Conservation (phyloP, 1,140 invertebrate genomes). For the Saxidomus purpurata region DNA sequence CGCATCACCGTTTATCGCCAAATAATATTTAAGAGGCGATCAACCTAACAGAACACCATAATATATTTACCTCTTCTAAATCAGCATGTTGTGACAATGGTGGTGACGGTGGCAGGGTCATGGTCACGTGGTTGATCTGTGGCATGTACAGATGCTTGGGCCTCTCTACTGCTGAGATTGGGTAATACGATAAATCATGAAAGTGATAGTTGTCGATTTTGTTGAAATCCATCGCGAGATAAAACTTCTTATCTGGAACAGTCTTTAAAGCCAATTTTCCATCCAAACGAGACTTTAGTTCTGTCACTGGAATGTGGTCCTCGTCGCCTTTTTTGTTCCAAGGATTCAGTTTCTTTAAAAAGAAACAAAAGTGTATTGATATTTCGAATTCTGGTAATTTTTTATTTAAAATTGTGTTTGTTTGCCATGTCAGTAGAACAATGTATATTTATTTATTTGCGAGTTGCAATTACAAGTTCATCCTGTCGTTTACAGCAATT, state of each 20-base stretch:
- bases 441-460: not conserved
- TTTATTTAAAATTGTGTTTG: not conserved
- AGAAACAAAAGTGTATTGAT: not conserved
- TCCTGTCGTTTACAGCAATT: not conserved
- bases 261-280: constrained; percentile 80
- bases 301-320: constrained; percentile 89
- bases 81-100: constrained; percentile 91
- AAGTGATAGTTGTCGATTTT: constrained; percentile 75
- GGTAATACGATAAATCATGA: constrained; percentile 68
- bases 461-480: no score
- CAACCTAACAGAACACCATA: not conserved
- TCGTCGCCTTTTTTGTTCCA: constrained; percentile 88
- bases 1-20: no score
- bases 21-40: no score
- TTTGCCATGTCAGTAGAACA: not conserved
- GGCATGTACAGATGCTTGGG: constrained; percentile 90
- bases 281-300: constrained; percentile 91
- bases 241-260: constrained; percentile 76
- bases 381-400: not conserved
- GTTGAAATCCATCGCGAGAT: constrained; percentile 80
- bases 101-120: constrained; percentile 92
- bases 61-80: constrained; percentile 89
- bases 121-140: constrained; percentile 95
- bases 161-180: constrained; percentile 59
- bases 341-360: constrained; percentile 73